phyloP scores from a whole-genome alignment of 2,113 vertebrate species.

The Austrofundulus limnaeus region DNA sequence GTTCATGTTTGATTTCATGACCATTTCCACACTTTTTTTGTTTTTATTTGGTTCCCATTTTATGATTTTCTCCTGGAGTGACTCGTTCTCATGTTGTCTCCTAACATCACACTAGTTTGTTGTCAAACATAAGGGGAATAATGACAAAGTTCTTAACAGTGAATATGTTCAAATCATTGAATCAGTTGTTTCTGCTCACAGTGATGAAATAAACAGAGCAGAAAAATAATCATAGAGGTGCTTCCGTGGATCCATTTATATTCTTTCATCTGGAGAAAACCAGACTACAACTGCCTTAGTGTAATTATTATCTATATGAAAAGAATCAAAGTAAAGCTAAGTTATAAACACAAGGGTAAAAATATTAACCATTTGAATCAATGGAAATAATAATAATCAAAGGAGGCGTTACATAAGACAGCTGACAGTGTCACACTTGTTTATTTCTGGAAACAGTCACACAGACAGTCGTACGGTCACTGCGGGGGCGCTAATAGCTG shows the following conservation, averaged over 20 bases:
- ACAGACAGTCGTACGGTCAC: background rate
- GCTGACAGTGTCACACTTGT: background rate
- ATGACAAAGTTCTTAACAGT: no score
- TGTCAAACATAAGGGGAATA: no score
- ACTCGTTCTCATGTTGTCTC: background rate
- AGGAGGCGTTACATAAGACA: background rate
- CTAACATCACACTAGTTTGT: background rate
- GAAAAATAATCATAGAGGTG: no score
- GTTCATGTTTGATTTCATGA: background rate
- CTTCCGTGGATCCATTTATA: no score
- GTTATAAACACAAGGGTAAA: background rate
- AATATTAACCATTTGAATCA: background rate
- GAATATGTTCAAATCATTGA: no score
- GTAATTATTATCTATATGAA: no score
- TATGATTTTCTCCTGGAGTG: background rate
- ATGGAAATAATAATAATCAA: background rate
- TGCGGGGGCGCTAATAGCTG: constrained; percentile 8
- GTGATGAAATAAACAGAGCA: no score
- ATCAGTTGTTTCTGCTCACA: no score
- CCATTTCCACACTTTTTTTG: background rate
- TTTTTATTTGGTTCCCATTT: background rate
- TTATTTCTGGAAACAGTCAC: constrained; percentile 13
- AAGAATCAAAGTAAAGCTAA: background rate
- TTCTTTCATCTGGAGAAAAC: no score
- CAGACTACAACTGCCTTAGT: no score